Evolutionary conservation across 2,113 vertebrate genomes (phyloP).

Genomic region (Trichomycterus rosablanca): DNA sequence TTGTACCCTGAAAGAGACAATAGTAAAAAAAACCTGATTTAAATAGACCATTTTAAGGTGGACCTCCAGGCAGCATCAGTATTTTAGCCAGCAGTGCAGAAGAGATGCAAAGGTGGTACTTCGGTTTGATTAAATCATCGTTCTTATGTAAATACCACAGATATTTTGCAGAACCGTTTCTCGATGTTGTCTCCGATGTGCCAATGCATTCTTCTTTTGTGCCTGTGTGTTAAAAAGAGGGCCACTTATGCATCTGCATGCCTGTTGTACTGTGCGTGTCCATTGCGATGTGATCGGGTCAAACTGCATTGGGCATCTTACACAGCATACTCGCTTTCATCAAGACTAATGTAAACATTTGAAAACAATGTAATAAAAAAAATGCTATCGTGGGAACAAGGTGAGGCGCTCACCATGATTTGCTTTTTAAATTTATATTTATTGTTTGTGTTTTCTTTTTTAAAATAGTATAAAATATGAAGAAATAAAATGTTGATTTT

Average conservation of each 20-base stretch:
- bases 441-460: too few species aligned
- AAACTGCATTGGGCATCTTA: not conserved
- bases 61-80: too few species aligned
- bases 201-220: not conserved
- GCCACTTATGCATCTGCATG: slow-evolving; percentile 2
- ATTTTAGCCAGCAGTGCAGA: not conserved
- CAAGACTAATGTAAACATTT: not conserved
- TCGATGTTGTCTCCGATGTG: not conserved
- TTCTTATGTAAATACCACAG: not conserved
- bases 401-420: too few species aligned
- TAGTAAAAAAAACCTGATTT: too few species aligned
- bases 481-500: too few species aligned
- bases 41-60: too few species aligned
- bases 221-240: not conserved
- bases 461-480: too few species aligned
- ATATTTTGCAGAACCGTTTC: not conserved
- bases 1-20: slow-evolving; percentile 46
- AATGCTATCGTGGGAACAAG: too few species aligned
- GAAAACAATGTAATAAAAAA: too few species aligned
- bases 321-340: not conserved
- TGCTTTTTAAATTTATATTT: too few species aligned
- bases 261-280: not conserved
- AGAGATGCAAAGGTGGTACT: slow-evolving; percentile 49
- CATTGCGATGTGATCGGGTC: not conserved
- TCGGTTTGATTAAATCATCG: slow-evolving; percentile 1